Conservation (phyloP, 2,888 invertebrate genomes). For the Parnassius glacialis region DNA sequence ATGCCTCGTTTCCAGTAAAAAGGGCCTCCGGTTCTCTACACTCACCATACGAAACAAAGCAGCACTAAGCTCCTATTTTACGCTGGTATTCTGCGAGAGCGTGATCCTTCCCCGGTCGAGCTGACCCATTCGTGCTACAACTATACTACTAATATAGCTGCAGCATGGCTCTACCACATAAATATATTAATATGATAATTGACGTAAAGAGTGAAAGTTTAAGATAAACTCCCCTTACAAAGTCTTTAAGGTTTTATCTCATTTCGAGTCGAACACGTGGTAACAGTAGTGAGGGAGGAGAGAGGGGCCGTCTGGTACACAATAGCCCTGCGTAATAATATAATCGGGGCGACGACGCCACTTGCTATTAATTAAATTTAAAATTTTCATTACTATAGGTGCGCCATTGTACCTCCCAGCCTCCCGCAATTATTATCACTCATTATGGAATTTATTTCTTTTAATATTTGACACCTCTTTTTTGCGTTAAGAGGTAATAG, state of each 20-base stretch:
- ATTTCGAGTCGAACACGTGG: constrained; percentile 1
- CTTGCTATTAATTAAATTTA: constrained; percentile 78
- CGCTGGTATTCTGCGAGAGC: too few species aligned
- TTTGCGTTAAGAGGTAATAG: background rate
- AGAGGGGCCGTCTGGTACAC: constrained; percentile 47
- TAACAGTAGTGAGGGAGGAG: constrained; percentile 30
- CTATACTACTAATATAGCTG: too few species aligned
- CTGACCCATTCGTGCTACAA: too few species aligned
- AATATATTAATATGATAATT: too few species aligned
- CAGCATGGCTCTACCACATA: too few species aligned
- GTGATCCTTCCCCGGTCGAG: too few species aligned
- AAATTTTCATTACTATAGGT: constrained; percentile 66
- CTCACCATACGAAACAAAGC: too few species aligned
- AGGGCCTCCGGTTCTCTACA: too few species aligned
- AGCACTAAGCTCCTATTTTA: too few species aligned
- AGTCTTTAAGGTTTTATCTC: background rate
- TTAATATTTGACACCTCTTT: constrained; percentile 23
- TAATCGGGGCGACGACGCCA: constrained; percentile 70
- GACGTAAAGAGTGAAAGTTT: too few species aligned
- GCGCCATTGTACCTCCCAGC: constrained; percentile 35
- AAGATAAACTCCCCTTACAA: too few species aligned
- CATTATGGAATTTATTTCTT: constrained; percentile 34
- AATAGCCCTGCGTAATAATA: constrained; percentile 70
- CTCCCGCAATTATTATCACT: constrained; percentile 33
- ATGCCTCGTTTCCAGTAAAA: too few species aligned